Base-by-base conservation (phyloP, 2,797 vertebrate species). In the Syngnathus rostellatus region DNA sequence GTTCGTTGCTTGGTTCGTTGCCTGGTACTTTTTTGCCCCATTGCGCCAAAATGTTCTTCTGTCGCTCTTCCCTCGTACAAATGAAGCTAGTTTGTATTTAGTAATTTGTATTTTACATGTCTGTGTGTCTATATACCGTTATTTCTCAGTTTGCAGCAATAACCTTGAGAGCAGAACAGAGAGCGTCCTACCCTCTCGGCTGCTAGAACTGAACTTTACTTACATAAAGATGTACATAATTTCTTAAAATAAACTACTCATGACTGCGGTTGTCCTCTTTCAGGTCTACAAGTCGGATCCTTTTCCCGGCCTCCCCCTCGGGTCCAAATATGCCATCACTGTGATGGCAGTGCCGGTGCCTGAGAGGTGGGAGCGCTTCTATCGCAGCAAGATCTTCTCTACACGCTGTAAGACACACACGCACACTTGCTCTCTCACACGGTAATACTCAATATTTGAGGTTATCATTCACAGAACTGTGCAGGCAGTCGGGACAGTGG, bases 341-440 rank as follows among this genome's bases (percentile, higher is more conserved):
- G 89, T 93, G 72, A 90, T 92, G 84, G 89, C 89, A 17, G 74
- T 93, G 69, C 91, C 91, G 0, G 88, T 92, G 40, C 91, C 92
- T 9, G 90, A 91, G 82, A 21, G 68, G 31, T 91, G 91, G 91
- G 77, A 87, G 40, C 71, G 65, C 39, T 92, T 90, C 71, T 87
- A 89, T 71, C 48, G 50, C 9, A 89, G 76, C 72, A 72, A 81
- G 66, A 69, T 57, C 48, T 91, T 92, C 73, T 83, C 76, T 55
- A 92, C 90, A 8, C 89, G 81, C 68, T 82, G 92, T 93, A 83
- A 83, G 84, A 68, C 17, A 8, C 53, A 40, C 4, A 2, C 2
- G 48, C 5, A 62, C 25, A 59, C 11, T 43, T 45, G 23, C 65
- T 46, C 19, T 21, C 51, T 41, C 4, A 40, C 19, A 48, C 2